Percentiles rank a stretch among this genome's conserved stretches.
These are phyloP conservation scores for Oophaga sylvatica DNA, from an alignment of 2,797 vertebrate genomes.

Conservation along the genomic window DNA sequence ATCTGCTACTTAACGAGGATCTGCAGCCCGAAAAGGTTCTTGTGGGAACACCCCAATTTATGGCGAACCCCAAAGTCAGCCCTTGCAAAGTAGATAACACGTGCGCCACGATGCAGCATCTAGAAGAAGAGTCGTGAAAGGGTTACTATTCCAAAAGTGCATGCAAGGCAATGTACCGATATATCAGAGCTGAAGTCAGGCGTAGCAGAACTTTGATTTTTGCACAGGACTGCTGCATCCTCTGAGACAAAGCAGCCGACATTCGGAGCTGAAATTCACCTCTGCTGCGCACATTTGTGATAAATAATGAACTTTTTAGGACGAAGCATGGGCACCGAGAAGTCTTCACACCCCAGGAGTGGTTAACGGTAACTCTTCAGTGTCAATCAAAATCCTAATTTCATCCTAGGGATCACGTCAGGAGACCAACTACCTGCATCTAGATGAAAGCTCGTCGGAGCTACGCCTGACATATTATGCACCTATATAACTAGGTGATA, in stretches of 20 bases:
- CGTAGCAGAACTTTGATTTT: not conserved
- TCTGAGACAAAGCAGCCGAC: not conserved
- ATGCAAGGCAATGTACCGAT: too few relatives aligned
- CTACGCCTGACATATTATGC: not conserved
- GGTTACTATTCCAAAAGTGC: not conserved
- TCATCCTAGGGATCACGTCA: too few relatives aligned
- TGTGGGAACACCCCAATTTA: not conserved
- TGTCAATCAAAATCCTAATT: not conserved
- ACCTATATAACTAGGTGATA: not conserved
- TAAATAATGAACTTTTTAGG: not conserved
- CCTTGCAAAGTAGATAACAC: not conserved
- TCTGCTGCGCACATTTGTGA: not conserved
- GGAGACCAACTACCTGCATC: not conserved
- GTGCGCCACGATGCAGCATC: too few relatives aligned
- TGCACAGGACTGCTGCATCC: not conserved
- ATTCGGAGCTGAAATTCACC: too few relatives aligned
- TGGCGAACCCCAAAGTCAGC: not conserved
- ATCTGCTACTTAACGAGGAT: not conserved
- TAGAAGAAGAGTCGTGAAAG: not conserved
- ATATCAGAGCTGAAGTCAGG: not conserved
- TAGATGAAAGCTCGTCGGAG: not conserved
- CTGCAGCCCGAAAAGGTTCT: not conserved
- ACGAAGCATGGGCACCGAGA: not conserved
- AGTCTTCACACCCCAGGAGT: not conserved
- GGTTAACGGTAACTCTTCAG: not conserved